These are phyloP conservation scores for Samia ricini DNA, from an alignment of 1,140 invertebrate species.

Conservation along the genomic window DNA sequence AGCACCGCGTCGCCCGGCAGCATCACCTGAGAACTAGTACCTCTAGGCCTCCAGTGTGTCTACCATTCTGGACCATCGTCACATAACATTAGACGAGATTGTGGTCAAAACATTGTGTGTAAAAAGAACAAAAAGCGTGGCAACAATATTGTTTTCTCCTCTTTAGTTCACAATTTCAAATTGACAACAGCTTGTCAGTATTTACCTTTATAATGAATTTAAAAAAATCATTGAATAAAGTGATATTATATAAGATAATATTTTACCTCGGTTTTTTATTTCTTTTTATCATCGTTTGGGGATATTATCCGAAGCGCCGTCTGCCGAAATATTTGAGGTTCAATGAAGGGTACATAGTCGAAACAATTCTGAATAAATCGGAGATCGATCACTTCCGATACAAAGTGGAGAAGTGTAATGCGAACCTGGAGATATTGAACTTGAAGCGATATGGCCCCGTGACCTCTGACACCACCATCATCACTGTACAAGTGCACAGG, in stretches of 20 bases:
- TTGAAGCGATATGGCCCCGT: constrained; percentile 16
- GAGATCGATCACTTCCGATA: background rate
- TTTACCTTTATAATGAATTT: constrained; percentile 15
- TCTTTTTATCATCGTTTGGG: background rate
- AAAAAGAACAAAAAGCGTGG: background rate
- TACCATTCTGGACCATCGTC: too few species aligned
- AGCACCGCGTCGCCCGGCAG: too few species aligned
- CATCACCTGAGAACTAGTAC: too few species aligned
- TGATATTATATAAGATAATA: constrained; percentile 4
- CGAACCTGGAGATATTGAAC: constrained; percentile 20
- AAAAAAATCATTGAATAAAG: constrained; percentile 11
- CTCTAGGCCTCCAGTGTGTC: too few species aligned
- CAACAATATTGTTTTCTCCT: background rate
- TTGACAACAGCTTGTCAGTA: constrained; percentile 7
- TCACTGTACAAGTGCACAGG: constrained; percentile 87
- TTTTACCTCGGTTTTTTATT: constrained; percentile 12
- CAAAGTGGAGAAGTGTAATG: constrained; percentile 17
- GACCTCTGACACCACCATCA: constrained; percentile 16
- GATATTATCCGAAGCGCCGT: background rate
- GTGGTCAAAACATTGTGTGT: too few species aligned
- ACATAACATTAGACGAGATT: too few species aligned
- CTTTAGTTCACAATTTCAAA: background rate
- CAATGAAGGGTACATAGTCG: constrained; percentile 4
- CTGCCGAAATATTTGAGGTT: constrained; percentile 13
- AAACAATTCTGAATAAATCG: background rate